phyloP scores from a whole-genome alignment of 2,888 invertebrate genomes.

The Embidobia sp. region DNA sequence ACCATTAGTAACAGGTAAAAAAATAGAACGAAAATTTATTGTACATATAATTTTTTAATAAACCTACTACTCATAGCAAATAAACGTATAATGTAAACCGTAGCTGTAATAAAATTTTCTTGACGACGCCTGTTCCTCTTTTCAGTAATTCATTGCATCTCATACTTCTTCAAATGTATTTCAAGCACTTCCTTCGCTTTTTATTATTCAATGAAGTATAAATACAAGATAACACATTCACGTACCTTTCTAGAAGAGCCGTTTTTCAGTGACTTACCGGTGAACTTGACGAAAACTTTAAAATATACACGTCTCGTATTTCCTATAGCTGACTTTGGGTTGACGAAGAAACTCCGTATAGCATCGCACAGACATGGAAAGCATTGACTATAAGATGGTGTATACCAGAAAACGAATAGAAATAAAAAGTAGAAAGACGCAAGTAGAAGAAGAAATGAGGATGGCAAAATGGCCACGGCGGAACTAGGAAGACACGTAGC shows the following conservation, averaged over 20 bases:
- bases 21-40: no score
- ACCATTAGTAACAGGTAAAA: no score
- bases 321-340: slow-evolving; percentile 26
- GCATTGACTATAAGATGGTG: background rate
- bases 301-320: slow-evolving; percentile 32
- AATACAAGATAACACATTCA: slow-evolving; percentile 34
- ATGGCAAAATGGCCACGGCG: slow-evolving; percentile 10
- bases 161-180: slow-evolving; percentile 19
- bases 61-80: no score
- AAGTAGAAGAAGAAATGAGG: slow-evolving; percentile 10
- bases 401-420: slow-evolving; percentile 23
- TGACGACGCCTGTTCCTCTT: no score
- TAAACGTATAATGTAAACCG: no score
- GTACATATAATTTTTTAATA: no score
- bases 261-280: slow-evolving; percentile 31
- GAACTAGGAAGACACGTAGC: slow-evolving; percentile 13
- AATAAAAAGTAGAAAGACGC: slow-evolving; percentile 14
- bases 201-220: slow-evolving; percentile 31
- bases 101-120: no score
- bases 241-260: slow-evolving; percentile 20
- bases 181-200: slow-evolving; percentile 20
- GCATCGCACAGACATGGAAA: slow-evolving; percentile 32
- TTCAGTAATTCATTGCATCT: slow-evolving; percentile 23
- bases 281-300: slow-evolving; percentile 38
- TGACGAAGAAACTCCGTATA: slow-evolving; percentile 12